A percentile compares a stretch with the other conserved stretches of the same genome.
These are phyloP conservation scores for Drosophila dunni DNA, from an alignment of 1,140 invertebrate species.

Conservation along the genomic window DNA sequence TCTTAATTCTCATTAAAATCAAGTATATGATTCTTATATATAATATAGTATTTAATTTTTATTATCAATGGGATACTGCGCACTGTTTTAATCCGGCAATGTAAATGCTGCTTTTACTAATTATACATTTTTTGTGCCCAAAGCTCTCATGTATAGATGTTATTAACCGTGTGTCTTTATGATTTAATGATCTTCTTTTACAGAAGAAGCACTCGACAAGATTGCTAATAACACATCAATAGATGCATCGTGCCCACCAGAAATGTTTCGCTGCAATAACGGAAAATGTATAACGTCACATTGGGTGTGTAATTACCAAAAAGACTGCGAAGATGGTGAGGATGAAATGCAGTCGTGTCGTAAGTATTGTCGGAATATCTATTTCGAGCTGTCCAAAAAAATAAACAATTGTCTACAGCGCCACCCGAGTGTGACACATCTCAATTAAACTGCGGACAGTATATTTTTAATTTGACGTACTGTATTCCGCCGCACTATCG, in stretches of 20 bases:
- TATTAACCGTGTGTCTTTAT: no score
- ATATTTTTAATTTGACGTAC: slow-evolving; percentile 97
- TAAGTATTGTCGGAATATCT: slow-evolving; percentile 85
- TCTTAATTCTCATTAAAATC: no score
- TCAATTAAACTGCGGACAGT: slow-evolving; percentile 94
- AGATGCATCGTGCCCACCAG: slow-evolving; percentile 86
- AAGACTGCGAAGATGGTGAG: slow-evolving; percentile 94
- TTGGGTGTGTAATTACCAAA: slow-evolving; percentile 95
- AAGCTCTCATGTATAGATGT: no score
- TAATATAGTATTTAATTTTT: no score
- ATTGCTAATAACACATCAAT: slow-evolving; percentile 43
- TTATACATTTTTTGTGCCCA: no score
- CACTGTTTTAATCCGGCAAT: no score
- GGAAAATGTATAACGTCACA: slow-evolving; percentile 93
- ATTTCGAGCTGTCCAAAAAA: background rate
- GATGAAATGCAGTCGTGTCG: slow-evolving; percentile 95
- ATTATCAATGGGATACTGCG: no score
- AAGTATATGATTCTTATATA: no score
- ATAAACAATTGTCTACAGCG: slow-evolving; percentile 86
- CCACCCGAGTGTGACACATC: slow-evolving; percentile 95
- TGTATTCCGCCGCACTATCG: slow-evolving; percentile 95
- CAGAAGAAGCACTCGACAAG: slow-evolving; percentile 16
- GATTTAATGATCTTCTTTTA: no score
- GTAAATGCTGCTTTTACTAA: no score
- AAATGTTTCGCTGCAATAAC: slow-evolving; percentile 92